Evolutionary conservation across 37 sponge, comb jelly and placozoan genomes (phyloP).

Genomic region (Amphimedon queenslandica): DNA sequence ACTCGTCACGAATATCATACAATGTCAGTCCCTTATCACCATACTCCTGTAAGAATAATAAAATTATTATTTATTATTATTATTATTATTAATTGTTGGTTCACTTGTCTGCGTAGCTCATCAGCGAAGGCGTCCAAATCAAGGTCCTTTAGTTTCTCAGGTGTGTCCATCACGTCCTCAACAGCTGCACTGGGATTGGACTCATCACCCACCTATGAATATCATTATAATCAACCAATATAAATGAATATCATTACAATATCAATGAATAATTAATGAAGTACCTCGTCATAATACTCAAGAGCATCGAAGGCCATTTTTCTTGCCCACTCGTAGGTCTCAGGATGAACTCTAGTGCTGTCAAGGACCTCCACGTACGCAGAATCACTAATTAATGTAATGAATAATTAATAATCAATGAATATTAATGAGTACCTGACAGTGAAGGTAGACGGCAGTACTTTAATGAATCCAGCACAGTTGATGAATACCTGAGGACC

Average conservation of each 20-base stretch:
- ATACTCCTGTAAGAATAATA: conserved; percentile 47
- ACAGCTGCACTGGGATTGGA: conserved; percentile 71
- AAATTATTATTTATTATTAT: background rate
- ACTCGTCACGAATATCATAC: conserved; percentile 93
- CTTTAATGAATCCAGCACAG: conserved; percentile 90
- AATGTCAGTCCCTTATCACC: conserved; percentile 88
- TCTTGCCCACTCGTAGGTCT: conserved; percentile 97
- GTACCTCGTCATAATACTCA: conserved; percentile 88
- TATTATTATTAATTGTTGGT: too few species aligned
- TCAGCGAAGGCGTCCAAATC: conserved; percentile 98
- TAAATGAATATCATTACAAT: background rate
- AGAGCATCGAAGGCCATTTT: conserved; percentile 99
- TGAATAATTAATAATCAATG: background rate
- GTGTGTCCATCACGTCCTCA: conserved; percentile 83
- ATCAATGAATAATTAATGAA: too few species aligned
- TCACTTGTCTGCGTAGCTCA: conserved; percentile 90
- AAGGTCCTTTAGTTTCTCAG: conserved; percentile 88
- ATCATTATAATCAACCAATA: background rate
- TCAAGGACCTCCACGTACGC: conserved; percentile 88
- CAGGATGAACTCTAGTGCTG: conserved; percentile 92
- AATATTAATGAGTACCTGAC: conserved; percentile 43
- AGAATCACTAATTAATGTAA: conserved; percentile 25
- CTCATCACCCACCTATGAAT: conserved; percentile 51
- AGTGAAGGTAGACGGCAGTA: conserved; percentile 57
- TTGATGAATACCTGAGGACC: conserved; percentile 94